Evolutionary conservation across 1,140 invertebrate species (phyloP).

Genomic region (Drosophila melanogaster): Release_6_plus_ISO1_MT NT_033779.5:15816001-15816500

Average conservation of each 20-base stretch:
- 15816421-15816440: conserved; percentile 31
- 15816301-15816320: conserved; percentile 43
- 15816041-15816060: conserved; percentile 51
- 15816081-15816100: conserved; percentile 40
- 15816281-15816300: conserved; percentile 68
- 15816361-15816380: conserved; percentile 63
- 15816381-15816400: conserved; percentile 55
- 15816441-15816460: conserved; percentile 30
- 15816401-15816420: conserved; percentile 40
- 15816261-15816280: conserved; percentile 62
- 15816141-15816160: conserved; percentile 69
- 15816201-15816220: conserved; percentile 34
- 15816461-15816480: conserved; percentile 11
- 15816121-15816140: conserved; percentile 75
- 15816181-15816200: conserved; percentile 35
- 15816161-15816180: conserved; percentile 43
- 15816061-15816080: conserved; percentile 52
- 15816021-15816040: conserved; percentile 71
- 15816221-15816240: conserved; percentile 80
- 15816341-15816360: conserved; percentile 81
- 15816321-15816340: conserved; percentile 38
- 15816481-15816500: conserved; percentile 14
- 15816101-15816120: conserved; percentile 21
- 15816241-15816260: conserved; percentile 64
- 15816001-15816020: conserved; percentile 56